Evolutionary conservation across 2,113 vertebrate genomes (phyloP).

Genomic region (Percina caprodes): DNA sequence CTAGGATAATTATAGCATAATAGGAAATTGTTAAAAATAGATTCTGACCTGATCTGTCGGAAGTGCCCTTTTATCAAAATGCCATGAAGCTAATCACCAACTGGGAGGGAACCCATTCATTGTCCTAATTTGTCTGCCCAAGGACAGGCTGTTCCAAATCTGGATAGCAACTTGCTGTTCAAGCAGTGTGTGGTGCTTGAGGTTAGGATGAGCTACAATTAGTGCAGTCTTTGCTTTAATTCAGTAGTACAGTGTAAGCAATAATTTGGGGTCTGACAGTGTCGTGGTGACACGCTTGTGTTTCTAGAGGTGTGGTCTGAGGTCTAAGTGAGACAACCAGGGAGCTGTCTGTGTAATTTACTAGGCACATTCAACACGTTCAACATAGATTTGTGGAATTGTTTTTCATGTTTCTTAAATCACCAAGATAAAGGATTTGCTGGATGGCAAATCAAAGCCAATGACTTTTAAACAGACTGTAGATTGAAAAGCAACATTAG

Average conservation of each 20-base stretch:
- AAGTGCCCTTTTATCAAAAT: slow-evolving; percentile 51
- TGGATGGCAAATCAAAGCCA: background rate
- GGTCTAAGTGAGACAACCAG: slow-evolving; percentile 10
- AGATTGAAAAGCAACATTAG: background rate
- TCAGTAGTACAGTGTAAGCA: slow-evolving; percentile 48
- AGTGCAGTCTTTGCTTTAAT: slow-evolving; percentile 52
- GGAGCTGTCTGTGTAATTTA: slow-evolving; percentile 15
- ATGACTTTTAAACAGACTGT: background rate
- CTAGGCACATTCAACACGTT: slow-evolving; percentile 6
- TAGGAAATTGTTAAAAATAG: slow-evolving; percentile 31
- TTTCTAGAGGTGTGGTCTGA: slow-evolving; percentile 46
- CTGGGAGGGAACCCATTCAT: slow-evolving; percentile 53
- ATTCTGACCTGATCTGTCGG: slow-evolving; percentile 3
- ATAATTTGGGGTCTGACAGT: slow-evolving; percentile 54
- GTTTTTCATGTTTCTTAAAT: background rate
- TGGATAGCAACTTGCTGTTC: slow-evolving; percentile 50
- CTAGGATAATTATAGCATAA: slow-evolving; percentile 4
- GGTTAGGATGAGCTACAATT: slow-evolving; percentile 58
- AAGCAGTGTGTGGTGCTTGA: slow-evolving; percentile 48
- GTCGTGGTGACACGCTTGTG: slow-evolving; percentile 32
- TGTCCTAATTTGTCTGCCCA: slow-evolving; percentile 53
- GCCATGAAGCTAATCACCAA: slow-evolving; percentile 34
- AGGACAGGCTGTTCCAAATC: slow-evolving; percentile 57
- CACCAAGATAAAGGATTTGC: background rate
- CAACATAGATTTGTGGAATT: slow-evolving; percentile 16